Evolutionary conservation across 2,797 vertebrate genomes (phyloP).

Genomic region (Hippoglossus hippoglossus): DNA sequence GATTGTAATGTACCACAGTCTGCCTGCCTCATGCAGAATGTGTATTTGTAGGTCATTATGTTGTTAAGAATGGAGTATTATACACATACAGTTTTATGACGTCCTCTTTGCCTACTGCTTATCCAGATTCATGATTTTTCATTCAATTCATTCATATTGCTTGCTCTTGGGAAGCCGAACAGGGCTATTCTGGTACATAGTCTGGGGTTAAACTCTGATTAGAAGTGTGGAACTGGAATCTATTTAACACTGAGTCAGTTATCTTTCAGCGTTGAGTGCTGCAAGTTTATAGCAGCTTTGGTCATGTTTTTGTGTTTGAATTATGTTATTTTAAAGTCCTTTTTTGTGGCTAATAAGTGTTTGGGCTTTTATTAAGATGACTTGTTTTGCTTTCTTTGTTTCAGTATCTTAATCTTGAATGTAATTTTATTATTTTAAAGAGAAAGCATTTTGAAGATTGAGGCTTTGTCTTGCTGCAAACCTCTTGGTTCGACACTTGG

Average conservation of each 20-base stretch:
- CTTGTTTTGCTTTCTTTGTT: constrained; percentile 1
- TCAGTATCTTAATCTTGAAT: neutral
- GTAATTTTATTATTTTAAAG: no score
- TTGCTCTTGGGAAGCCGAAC: no score
- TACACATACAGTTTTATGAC: neutral
- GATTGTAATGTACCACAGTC: neutral
- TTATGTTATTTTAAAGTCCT: neutral
- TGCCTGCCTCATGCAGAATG: no score
- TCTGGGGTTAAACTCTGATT: neutral
- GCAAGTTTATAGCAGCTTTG: neutral
- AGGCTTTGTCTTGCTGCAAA: neutral
- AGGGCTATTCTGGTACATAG: neutral
- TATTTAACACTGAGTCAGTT: neutral
- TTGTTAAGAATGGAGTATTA: neutral
- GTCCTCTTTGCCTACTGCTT: no score
- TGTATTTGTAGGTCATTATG: neutral
- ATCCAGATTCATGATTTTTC: neutral
- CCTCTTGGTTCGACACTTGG: no score
- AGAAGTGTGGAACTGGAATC: no score
- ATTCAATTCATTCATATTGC: neutral
- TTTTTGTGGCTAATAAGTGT: neutral
- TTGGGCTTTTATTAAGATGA: neutral
- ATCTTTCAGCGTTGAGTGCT: neutral
- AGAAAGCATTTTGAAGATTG: neutral
- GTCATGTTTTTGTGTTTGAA: neutral